Evolutionary conservation across 2,113 vertebrate genomes (phyloP).

Genomic region (Pithys albifrons): DNA sequence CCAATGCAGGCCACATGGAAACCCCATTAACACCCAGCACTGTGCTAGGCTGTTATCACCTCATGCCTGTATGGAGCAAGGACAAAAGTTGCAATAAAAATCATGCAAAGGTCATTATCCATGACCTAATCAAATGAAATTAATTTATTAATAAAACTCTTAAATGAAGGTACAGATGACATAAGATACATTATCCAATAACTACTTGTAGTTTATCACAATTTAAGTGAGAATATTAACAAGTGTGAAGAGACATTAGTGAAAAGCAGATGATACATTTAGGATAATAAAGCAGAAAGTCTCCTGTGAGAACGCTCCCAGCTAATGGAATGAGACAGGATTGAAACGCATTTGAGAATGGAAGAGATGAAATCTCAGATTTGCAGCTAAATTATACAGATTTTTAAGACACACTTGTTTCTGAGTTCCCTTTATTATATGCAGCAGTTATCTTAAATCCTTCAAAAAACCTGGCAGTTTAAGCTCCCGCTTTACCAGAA

Average conservation of each 20-base stretch:
- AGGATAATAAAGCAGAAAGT: neutral
- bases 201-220: neutral
- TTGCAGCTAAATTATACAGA: neutral
- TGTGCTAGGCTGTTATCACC: rapidly evolving
- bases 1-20: rapidly evolving
- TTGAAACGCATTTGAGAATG: neutral
- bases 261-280: neutral
- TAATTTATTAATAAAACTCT: neutral
- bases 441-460: neutral
- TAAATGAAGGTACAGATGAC: neutral
- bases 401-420: neutral
- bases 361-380: neutral
- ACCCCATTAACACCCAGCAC: neutral
- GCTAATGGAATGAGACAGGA: neutral
- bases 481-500: neutral
- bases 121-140: neutral
- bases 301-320: neutral
- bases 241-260: neutral
- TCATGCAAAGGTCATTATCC: neutral
- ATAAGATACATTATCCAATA: neutral
- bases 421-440: neutral
- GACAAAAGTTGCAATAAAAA: neutral
- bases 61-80: neutral
- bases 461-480: neutral
- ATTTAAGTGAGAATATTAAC: neutral